These are phyloP conservation scores for Mya arenaria DNA, from an alignment of 1,140 invertebrate species.

Conservation along the genomic window DNA sequence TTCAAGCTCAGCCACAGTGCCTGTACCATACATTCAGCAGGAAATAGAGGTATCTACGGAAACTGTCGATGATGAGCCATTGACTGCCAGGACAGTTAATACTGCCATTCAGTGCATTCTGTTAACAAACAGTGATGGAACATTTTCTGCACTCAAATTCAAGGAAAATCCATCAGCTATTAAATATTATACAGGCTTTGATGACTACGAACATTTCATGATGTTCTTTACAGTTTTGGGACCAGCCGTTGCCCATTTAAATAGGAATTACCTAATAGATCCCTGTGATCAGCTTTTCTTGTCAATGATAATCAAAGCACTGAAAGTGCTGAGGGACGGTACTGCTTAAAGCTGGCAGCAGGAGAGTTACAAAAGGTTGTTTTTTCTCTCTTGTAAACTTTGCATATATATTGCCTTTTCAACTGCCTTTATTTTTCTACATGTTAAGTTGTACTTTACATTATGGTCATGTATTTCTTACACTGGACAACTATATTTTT, in stretches of 20 bases:
- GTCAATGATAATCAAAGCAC: too few species aligned
- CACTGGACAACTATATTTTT: too few species aligned
- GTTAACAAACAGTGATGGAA: neutral
- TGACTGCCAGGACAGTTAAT: neutral
- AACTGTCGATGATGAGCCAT: neutral
- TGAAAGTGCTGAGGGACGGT: too few species aligned
- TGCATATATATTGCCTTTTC: too few species aligned
- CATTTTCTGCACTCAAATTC: neutral
- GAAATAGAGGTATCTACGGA: neutral
- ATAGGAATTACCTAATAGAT: conserved; percentile 53
- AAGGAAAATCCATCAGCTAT: conserved; percentile 13
- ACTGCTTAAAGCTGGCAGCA: too few species aligned
- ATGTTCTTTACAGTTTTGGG: conserved; percentile 39
- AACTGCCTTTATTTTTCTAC: too few species aligned
- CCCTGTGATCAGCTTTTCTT: too few species aligned
- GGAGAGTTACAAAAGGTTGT: too few species aligned
- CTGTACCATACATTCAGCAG: neutral
- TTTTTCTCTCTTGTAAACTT: too few species aligned
- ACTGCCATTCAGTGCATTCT: conserved; percentile 7
- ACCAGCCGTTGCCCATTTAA: conserved; percentile 47
- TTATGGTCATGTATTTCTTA: too few species aligned
- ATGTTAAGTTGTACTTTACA: too few species aligned
- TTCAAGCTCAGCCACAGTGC: neutral
- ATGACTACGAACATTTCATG: conserved; percentile 54
- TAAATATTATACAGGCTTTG: conserved; percentile 56